Conservation (phyloP, 2,888 invertebrate genomes). For the Drosophila barbarae region DNA sequence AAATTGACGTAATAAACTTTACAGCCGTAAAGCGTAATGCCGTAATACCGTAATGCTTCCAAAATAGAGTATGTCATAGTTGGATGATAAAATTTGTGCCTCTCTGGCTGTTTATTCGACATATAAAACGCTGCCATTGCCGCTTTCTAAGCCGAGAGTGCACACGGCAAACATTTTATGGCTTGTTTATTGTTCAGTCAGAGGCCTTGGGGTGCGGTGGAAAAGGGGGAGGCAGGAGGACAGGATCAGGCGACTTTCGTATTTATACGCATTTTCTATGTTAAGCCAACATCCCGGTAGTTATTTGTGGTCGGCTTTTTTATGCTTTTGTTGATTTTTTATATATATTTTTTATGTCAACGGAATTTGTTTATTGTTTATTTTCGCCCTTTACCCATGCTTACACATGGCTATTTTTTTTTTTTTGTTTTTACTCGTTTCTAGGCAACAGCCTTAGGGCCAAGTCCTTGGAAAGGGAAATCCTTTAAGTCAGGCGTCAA, state of each 20-base stretch:
- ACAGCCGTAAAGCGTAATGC: background rate
- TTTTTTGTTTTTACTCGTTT: conserved; percentile 21
- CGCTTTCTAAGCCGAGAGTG: conserved; percentile 45
- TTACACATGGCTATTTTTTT: conserved; percentile 4
- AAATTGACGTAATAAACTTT: background rate
- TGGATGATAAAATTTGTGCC: conserved; percentile 28
- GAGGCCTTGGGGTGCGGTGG: conserved; percentile 18
- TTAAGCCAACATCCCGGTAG: conserved; percentile 63
- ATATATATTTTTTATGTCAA: conserved; percentile 45
- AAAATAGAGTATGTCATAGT: conserved; percentile 24
- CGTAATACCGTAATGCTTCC: background rate
- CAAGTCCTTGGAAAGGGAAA: conserved; percentile 60
- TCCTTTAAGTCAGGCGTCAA: conserved; percentile 55
- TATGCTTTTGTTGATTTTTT: conserved; percentile 60
- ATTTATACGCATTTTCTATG: conserved; percentile 68
- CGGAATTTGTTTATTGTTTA: conserved; percentile 44
- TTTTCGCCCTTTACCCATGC: background rate
- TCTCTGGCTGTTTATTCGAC: conserved; percentile 55
- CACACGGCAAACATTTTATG: conserved; percentile 60
- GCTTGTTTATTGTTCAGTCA: conserved; percentile 64
- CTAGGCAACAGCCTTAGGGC: conserved; percentile 42
- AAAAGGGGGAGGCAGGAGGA: conserved; percentile 4
- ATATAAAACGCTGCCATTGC: conserved; percentile 47
- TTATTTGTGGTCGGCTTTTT: conserved; percentile 58
- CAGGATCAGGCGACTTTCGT: conserved; percentile 30